These are phyloP conservation scores for Podarcis lilfordi DNA, from an alignment of 2,797 vertebrate species.

Conservation along the genomic window DNA sequence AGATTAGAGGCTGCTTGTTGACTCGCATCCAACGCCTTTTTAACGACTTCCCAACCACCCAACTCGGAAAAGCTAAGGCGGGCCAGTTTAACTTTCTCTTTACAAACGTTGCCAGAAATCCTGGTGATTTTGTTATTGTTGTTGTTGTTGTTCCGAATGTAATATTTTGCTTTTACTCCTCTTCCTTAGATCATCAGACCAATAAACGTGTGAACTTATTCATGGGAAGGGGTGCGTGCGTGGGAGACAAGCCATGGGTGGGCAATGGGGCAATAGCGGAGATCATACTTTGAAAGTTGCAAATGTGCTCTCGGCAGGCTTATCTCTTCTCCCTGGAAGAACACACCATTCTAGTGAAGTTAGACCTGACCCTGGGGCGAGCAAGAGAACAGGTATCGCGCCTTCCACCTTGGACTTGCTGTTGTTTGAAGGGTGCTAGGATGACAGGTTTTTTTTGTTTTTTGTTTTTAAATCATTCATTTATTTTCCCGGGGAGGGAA, in stretches of 20 bases:
- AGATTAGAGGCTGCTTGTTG: background rate
- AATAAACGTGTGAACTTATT: background rate
- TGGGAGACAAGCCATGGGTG: background rate
- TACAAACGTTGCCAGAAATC: no score
- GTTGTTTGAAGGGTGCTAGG: accelerated
- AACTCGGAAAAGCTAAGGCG: background rate
- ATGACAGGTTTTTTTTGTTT: background rate
- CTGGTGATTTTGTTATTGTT: no score
- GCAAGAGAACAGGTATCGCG: background rate
- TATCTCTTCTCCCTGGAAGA: background rate
- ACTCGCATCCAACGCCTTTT: slow-evolving; percentile 9
- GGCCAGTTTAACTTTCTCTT: no score
- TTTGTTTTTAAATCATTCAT: background rate
- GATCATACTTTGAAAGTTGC: no score
- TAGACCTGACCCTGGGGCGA: background rate
- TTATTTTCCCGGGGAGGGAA: background rate
- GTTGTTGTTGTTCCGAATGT: background rate
- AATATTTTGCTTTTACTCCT: background rate
- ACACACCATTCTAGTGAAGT: background rate
- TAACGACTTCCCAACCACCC: background rate
- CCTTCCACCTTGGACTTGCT: background rate
- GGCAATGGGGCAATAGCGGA: background rate
- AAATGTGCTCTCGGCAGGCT: background rate
- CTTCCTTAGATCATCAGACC: background rate
- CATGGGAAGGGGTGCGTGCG: background rate